phyloP scores from a whole-genome alignment of 2,888 invertebrate genomes.

The Rutpela maculata region DNA sequence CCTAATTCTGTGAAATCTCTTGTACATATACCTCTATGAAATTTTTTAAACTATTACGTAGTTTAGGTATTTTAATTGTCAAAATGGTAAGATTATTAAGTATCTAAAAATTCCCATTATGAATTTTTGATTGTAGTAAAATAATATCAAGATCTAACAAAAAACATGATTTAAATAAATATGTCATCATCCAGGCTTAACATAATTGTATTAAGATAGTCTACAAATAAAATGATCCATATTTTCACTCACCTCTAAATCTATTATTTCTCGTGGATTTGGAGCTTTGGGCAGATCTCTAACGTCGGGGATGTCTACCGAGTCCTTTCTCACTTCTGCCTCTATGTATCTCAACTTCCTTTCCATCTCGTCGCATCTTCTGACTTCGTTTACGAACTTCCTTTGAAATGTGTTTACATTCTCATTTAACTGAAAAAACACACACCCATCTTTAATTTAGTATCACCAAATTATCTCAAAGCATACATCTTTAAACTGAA shows the following conservation, averaged over 20 bases:
- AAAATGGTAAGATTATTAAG: too few relatives aligned
- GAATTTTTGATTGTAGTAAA: too few relatives aligned
- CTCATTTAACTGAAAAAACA: conserved; percentile 82
- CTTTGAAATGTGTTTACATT: conserved; percentile 93
- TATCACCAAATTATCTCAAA: background rate
- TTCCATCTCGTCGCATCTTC: conserved; percentile 95
- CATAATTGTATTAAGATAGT: too few relatives aligned
- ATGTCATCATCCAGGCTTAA: too few relatives aligned
- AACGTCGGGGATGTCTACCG: conserved; percentile 85
- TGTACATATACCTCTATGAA: too few relatives aligned
- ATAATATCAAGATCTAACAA: too few relatives aligned
- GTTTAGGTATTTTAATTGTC: too few relatives aligned
- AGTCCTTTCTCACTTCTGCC: conserved; percentile 89
- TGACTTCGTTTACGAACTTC: conserved; percentile 93
- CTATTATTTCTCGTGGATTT: conserved; percentile 76
- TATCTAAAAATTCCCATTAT: too few relatives aligned
- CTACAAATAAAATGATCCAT: too few relatives aligned
- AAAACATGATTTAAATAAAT: too few relatives aligned
- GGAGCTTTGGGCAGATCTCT: conserved; percentile 82
- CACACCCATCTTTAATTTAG: background rate
- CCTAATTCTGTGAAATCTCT: too few relatives aligned
- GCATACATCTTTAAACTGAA: conserved; percentile 95
- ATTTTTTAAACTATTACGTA: too few relatives aligned
- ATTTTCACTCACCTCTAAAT: conserved; percentile 77
- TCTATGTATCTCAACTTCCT: conserved; percentile 91